A percentile compares a stretch with the other conserved stretches of the same genome.
Conservation (phyloP, 2,888 invertebrate genomes). For the Masnerella sp. region DNA sequence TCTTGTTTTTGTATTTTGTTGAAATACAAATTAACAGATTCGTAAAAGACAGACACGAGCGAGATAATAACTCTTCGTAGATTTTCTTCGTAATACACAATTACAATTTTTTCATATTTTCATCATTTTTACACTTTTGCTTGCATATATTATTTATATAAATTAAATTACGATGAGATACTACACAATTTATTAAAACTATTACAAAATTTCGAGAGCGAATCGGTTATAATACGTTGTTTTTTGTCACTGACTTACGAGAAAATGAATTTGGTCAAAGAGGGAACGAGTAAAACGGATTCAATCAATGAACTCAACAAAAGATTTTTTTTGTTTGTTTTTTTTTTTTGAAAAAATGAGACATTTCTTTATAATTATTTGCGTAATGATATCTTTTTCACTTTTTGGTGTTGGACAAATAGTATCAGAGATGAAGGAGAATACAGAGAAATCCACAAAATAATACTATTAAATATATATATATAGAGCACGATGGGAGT, state of each 20-base stretch:
- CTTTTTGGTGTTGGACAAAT: conserved; percentile 59
- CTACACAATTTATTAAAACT: conserved; percentile 70
- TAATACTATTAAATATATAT: conserved; percentile 60
- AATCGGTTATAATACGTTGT: conserved; percentile 63
- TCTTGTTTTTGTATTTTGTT: conserved; percentile 41
- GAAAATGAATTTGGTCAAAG: conserved; percentile 47
- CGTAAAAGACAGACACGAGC: conserved; percentile 59
- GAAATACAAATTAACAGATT: conserved; percentile 60
- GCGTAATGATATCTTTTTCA: conserved; percentile 35
- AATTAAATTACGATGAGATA: conserved; percentile 74
- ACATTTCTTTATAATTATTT: conserved; percentile 38
- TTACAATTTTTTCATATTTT: conserved; percentile 59
- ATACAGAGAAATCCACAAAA: conserved; percentile 61
- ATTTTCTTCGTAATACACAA: conserved; percentile 61
- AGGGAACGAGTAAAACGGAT: conserved; percentile 49
- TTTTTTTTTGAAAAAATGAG: no score
- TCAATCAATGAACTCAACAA: conserved; percentile 39
- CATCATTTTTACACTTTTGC: conserved; percentile 59
- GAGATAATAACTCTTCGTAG: conserved; percentile 61
- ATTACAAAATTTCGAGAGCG: conserved; percentile 70
- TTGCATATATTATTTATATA: conserved; percentile 67
- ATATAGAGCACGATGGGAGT: conserved; percentile 58
- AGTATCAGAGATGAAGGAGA: conserved; percentile 57
- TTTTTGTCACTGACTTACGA: conserved; percentile 55
- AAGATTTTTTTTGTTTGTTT: conserved; percentile 9